These are phyloP conservation scores for Cheilosia urbana DNA, from an alignment of 2,888 invertebrate species.

Conservation along the genomic window DNA sequence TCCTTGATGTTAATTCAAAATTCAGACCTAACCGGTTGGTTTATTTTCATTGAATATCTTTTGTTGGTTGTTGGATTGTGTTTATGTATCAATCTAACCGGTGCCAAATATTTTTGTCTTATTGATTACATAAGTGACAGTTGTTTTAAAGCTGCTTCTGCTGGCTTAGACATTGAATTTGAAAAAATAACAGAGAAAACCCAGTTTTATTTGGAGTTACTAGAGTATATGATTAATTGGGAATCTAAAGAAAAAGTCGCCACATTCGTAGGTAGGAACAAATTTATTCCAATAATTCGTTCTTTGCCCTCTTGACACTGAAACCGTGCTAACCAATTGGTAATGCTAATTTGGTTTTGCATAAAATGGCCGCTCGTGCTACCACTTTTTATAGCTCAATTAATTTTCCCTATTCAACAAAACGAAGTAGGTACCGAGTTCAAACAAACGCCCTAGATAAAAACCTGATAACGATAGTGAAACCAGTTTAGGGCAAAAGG, in stretches of 20 bases:
- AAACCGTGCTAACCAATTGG: neutral
- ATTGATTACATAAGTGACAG: neutral
- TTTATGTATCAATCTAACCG: neutral
- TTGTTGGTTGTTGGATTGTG: neutral
- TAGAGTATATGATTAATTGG: no score
- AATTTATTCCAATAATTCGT: no score
- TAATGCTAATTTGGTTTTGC: no score
- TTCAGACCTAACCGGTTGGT: neutral
- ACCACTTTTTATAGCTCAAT: neutral
- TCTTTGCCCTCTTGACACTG: neutral
- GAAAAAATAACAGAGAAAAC: no score
- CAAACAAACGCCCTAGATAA: neutral
- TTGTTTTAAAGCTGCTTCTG: neutral
- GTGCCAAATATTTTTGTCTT: slow-evolving; percentile 17
- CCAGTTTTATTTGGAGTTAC: no score
- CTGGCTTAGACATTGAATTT: no score
- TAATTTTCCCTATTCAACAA: neutral
- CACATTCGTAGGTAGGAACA: no score
- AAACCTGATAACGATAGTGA: neutral
- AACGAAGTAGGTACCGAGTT: neutral
- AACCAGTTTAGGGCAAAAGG: neutral
- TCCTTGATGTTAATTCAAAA: slow-evolving; percentile 11
- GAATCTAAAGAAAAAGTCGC: no score
- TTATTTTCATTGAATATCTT: neutral
- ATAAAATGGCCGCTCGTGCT: neutral